phyloP scores from a whole-genome alignment of 2,888 invertebrate genomes.

The Drosophila pseudotakahashii region DNA sequence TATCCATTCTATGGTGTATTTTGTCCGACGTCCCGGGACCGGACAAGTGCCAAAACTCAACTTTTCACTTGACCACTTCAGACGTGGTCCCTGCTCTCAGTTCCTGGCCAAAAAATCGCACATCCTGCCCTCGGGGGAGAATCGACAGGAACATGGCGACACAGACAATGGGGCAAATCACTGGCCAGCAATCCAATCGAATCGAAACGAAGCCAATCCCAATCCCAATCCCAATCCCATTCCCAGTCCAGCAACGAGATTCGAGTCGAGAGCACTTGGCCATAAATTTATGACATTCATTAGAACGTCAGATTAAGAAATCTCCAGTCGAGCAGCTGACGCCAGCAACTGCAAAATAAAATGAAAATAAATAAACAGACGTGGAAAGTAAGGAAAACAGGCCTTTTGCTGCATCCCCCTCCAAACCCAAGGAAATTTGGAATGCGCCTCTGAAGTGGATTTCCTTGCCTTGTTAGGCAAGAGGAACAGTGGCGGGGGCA shows the following conservation, averaged over 20 bases:
- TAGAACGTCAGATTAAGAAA: constrained; percentile 83
- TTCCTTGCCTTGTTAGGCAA: constrained; percentile 19
- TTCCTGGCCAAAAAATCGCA: constrained; percentile 13
- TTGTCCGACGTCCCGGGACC: neutral
- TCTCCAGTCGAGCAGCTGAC: constrained; percentile 81
- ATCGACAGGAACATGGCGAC: constrained; percentile 7
- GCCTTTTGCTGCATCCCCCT: constrained; percentile 13
- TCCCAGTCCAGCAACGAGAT: constrained; percentile 7
- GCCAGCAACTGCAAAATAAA: constrained; percentile 49
- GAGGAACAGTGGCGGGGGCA: too few relatives aligned
- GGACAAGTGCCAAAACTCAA: constrained; percentile 71
- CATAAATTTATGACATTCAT: constrained; percentile 84
- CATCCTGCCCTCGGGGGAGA: constrained; percentile 38
- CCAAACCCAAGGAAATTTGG: neutral
- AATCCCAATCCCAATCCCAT: neutral
- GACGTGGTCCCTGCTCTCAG: constrained; percentile 29
- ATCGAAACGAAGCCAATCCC: constrained; percentile 82
- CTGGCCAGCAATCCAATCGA: constrained; percentile 37
- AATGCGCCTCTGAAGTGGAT: constrained; percentile 6
- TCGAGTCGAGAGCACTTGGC: constrained; percentile 60
- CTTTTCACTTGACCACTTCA: constrained; percentile 83
- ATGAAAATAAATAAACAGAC: neutral
- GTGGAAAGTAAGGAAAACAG: constrained; percentile 16
- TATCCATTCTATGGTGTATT: neutral
- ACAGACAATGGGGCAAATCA: constrained; percentile 72